Conservation (phyloP, 2,888 invertebrate species). For the Laothoe populi region DNA sequence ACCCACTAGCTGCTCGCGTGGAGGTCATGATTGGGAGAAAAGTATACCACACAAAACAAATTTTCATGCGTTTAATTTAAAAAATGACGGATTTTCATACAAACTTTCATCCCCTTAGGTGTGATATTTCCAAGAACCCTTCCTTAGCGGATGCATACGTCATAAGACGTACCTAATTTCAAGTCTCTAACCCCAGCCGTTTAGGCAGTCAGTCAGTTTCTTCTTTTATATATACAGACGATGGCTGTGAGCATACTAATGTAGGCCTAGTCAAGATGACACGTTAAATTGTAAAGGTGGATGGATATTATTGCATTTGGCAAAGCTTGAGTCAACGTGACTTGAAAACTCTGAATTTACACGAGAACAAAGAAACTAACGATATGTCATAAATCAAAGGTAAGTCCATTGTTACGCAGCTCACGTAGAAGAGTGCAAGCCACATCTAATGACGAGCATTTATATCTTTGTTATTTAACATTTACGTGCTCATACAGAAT, state of each 20-base stretch:
- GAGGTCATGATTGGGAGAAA: too few relatives aligned
- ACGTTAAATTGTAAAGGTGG: background rate
- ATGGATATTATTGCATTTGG: background rate
- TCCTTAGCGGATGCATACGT: too few relatives aligned
- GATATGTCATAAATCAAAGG: constrained; percentile 6
- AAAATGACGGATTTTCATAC: too few relatives aligned
- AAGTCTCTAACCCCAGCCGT: too few relatives aligned
- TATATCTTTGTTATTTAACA: background rate
- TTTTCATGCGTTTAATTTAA: too few relatives aligned
- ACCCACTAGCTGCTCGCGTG: too few relatives aligned
- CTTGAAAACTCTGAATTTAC: constrained; percentile 3
- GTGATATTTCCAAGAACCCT: too few relatives aligned
- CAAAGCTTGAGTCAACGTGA: background rate
- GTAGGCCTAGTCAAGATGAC: background rate
- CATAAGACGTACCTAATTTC: too few relatives aligned
- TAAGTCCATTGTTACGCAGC: background rate
- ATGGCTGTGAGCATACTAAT: background rate
- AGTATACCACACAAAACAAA: too few relatives aligned
- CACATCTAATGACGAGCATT: background rate
- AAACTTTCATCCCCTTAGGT: too few relatives aligned
- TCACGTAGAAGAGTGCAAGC: background rate
- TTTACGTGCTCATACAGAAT: background rate
- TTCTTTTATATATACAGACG: background rate
- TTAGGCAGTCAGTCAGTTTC: too few relatives aligned
- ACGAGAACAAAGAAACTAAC: constrained; percentile 25